These are phyloP conservation scores for Aspidiotus destructor DNA, from an alignment of 2,888 invertebrate species.

Conservation along the genomic window DNA sequence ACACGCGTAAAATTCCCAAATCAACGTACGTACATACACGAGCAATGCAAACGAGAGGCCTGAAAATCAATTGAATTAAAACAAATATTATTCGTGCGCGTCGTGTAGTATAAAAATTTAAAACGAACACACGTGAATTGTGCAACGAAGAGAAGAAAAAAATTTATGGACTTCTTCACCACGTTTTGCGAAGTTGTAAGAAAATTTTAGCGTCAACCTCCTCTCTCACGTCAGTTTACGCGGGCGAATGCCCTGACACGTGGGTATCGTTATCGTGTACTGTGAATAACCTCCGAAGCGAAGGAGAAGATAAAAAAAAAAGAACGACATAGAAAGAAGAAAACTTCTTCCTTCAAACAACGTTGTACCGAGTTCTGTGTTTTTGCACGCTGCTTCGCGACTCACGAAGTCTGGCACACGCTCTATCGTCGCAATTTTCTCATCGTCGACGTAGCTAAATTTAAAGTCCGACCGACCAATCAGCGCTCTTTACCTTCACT, in stretches of 20 bases:
- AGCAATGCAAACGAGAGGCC: no score
- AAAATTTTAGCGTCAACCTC: no score
- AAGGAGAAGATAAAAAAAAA: neutral
- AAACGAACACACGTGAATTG: no score
- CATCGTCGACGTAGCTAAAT: no score
- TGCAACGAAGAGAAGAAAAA: no score
- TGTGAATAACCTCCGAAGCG: neutral
- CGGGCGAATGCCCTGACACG: conserved; percentile 4
- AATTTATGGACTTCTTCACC: no score
- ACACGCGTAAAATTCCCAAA: conserved; percentile 3
- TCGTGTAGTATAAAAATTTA: no score
- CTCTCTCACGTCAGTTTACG: neutral
- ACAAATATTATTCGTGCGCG: no score
- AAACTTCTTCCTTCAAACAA: neutral
- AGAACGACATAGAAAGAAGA: neutral
- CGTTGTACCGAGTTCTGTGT: neutral
- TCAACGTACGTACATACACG: neutral
- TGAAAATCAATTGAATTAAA: no score
- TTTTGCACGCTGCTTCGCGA: neutral
- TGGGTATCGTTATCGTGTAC: neutral
- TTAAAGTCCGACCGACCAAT: no score
- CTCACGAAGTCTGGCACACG: neutral
- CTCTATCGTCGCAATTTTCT: neutral
- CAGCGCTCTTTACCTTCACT: no score
- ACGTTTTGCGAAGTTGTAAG: no score